phyloP scores from a whole-genome alignment of 2,113 vertebrate species.

The Pituophis catenifer region DNA sequence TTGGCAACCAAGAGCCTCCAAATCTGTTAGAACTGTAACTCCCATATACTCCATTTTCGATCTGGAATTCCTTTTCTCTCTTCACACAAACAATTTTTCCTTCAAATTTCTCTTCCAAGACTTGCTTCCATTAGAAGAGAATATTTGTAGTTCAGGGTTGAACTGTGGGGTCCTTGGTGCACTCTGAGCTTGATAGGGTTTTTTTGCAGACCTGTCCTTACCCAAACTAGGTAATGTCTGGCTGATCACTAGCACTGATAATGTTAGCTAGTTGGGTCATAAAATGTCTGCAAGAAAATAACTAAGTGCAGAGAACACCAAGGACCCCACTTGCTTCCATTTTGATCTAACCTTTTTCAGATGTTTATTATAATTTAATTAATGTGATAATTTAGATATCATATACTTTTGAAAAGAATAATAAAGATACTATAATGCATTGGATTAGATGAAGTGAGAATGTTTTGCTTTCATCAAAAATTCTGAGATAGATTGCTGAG shows the following conservation, averaged over 20 bases:
- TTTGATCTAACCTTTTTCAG: not conserved
- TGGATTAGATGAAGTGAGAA: not conserved
- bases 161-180: not conserved
- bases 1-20: not conserved
- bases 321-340: not conserved
- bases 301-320: not conserved
- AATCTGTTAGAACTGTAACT: not conserved
- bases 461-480: not conserved
- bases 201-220: not conserved
- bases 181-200: not conserved
- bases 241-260: not conserved
- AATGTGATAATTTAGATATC: not conserved
- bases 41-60: not conserved
- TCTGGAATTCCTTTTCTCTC: not conserved
- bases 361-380: not conserved
- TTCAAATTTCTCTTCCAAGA: not conserved
- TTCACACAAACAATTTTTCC: not conserved
- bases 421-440: not conserved
- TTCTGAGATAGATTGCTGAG: not conserved
- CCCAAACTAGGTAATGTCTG: not conserved
- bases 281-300: not conserved
- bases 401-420: not conserved
- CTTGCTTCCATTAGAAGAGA: not conserved
- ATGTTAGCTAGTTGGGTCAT: not conserved
- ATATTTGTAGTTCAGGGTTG: not conserved